Evolutionary conservation across 1,140 invertebrate species (phyloP), one percentile per base, ranked within the genome.

Genomic region (Mercenaria mercenaria): DNA sequence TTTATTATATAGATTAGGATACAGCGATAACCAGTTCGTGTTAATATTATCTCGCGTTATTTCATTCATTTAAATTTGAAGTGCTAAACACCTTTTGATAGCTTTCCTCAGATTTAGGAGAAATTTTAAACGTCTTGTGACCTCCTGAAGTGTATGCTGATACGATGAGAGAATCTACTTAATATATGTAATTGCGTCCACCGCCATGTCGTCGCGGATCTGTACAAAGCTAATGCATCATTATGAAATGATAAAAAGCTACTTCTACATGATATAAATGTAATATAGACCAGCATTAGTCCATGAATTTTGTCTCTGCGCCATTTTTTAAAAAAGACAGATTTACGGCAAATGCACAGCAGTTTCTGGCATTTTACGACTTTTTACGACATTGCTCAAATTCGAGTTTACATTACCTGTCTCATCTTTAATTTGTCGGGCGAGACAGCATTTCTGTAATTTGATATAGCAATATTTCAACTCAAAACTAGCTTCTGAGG

Each of bases 371-470:
- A 50, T 29, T 47, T 79, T 79, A 79, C 8, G 41, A 56, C 37
- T 8, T 47, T 47, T 79, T 50, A 79, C 41, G 74, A 56, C 41
- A 79, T 29, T 34, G 4, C 74, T 56, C 50, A 1, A 52, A 29
- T 26, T 79, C 50, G 41, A n/a, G 23, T 79, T 26, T 79, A 47
- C 74, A 26, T 79, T 79, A 50, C 74, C 41, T 26, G 29, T 79
- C 26, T 50, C 74, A 79, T 79, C 74, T 79, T 79, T 79, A 79
- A 79, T 79, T 79, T 50, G 74, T 79, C 74, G 50, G 74, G 74
- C 50, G 74, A 32, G 50, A 79, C 74, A 79, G 20, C 41, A 50
- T 34, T 79, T 79, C 47, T 47, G 74, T 56, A 29, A 79, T 34
- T 56, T 39, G 74, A 79, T 79, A 47, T 50, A 50, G 74, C 29